Base-by-base conservation (phyloP, 2,113 vertebrate species). In the Circaetus gallicus region DNA sequence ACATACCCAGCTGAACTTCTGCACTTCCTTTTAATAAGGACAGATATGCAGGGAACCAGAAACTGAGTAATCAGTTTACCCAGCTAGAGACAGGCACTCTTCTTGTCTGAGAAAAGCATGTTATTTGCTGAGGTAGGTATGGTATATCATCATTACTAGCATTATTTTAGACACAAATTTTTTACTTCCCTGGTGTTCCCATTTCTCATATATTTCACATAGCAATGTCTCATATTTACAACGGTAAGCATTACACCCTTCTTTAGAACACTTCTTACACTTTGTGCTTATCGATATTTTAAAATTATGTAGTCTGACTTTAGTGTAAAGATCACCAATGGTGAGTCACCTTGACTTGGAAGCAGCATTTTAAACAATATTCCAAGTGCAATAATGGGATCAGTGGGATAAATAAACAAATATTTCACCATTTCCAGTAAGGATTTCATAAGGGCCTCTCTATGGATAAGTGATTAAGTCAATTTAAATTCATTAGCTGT, bases 1-100 rank as follows among this genome's bases (percentile, higher is more conserved):
- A 52, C 43, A 81, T 72, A 93, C 20, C 69, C 78, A 87, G 78
- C 42, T 97, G 94, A 97, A 97, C 91, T 97, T 91, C 70, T 95
- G 93, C 93, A 90, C 89, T 95, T 97, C 96, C 93, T 95, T 97
- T 97, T 95, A 96, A 97, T 94, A 97, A 97, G 66, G 87, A 83
- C 66, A 96, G 81, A 95, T 91, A 96, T 78, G 84, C 63, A 66
- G 66, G 45, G 78, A 95, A 87, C 49, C 82, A 96, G 94, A 91
- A 89, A 94, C 25, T 73, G 71, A 88, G 87, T 88, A 96, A 96
- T 97, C 92, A 74, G 42, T 95, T 95, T 97, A 95, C 50, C n/a
- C 62, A 82, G 82, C 66, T 93, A 95, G 49, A 95, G 53, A 62
- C 78, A 94, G 53, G 18, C 89, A 58, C n/a, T 89, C 18, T 61